Evolutionary conservation across 2,113 vertebrate species (phyloP), one percentile per base, ranked within the genome.

Genomic region (Heliornis fulica): DNA sequence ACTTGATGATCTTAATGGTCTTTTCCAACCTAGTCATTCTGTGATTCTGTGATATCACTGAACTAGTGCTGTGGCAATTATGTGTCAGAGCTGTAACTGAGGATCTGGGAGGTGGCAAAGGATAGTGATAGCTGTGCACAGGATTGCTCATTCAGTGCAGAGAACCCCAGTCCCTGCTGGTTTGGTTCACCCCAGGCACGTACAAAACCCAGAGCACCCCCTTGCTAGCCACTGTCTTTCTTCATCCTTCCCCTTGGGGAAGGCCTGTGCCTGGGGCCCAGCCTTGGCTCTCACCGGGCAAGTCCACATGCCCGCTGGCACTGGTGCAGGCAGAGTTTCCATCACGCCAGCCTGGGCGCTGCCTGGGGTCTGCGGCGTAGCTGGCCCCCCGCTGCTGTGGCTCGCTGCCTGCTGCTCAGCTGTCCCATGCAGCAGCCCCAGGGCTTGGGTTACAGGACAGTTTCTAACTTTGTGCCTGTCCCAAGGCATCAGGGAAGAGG

Each of bases 391-490:
- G 85, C 97, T 96, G 96, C 95, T 97, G 95, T 38, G 90, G 96
- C 94, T 98, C 93, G 57, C 97, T 97, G 96, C 97, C 97, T 97
- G 98, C 97, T 83, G 98, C 98, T 98, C 98, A 98, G 98, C 98
- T 99, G 98, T 98, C 98, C 98, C 93, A 97, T 90, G 97, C 96
- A 96, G 96, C 90, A 97, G 98, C 96, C 89, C 92, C 31, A 17
- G 97, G 97, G 97, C 98, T 99, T 98, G 98, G 97, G 97, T 99
- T 99, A 99, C 99, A 98, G 98, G 97, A 97, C 98, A 98, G 97
- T 98, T 99, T 99, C 98, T 99, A 99, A 99, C 98, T 98, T 98
- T 98, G 98, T 98, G 98, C 97, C 90, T 98, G 98, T 98, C 98
- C 98, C 97, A 98, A 97, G 95, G 97, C 97, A 97, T 97, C 98